phyloP scores from a whole-genome alignment of 2,888 invertebrate species.

The Matsumyia berberina region DNA sequence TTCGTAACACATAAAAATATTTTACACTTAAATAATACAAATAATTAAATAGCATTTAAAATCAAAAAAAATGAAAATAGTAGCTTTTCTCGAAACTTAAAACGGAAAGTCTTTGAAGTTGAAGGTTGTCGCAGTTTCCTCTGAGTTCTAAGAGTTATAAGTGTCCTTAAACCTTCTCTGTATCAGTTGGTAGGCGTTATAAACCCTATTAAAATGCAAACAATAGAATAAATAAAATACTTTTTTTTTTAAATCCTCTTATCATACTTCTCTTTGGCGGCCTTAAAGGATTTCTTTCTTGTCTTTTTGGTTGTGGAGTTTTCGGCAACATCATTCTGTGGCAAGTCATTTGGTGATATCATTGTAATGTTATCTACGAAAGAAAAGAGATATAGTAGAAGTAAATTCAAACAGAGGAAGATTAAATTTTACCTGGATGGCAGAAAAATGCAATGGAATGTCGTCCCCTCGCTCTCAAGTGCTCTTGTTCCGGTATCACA shows the following conservation, averaged over 20 bases:
- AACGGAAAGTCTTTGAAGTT: conserved; percentile 75
- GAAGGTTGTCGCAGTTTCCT: conserved; percentile 55
- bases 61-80: conserved; percentile 67
- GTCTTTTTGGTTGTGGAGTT: conserved; percentile 81
- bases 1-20: conserved; percentile 77
- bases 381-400: conserved; percentile 6
- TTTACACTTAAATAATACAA: conserved; percentile 78
- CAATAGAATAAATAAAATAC: conserved; percentile 81
- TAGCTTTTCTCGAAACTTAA: conserved; percentile 67
- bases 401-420: background rate
- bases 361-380: conserved; percentile 82
- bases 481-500: conserved; percentile 88
- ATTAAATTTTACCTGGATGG: conserved; percentile 87
- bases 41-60: conserved; percentile 66
- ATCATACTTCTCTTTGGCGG: conserved; percentile 84
- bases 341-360: conserved; percentile 84
- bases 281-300: conserved; percentile 84
- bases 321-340: conserved; percentile 80
- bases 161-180: conserved; percentile 90
- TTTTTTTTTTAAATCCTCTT: conserved; percentile 77
- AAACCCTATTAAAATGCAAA: conserved; percentile 86
- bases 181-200: conserved; percentile 89
- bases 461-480: conserved; percentile 87
- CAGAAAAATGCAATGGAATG: conserved; percentile 92
- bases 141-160: conserved; percentile 85